Evolutionary conservation across 2,797 vertebrate species (phyloP), one percentile per base, ranked within the genome.

Genomic region (Linurgus olivaceus): DNA sequence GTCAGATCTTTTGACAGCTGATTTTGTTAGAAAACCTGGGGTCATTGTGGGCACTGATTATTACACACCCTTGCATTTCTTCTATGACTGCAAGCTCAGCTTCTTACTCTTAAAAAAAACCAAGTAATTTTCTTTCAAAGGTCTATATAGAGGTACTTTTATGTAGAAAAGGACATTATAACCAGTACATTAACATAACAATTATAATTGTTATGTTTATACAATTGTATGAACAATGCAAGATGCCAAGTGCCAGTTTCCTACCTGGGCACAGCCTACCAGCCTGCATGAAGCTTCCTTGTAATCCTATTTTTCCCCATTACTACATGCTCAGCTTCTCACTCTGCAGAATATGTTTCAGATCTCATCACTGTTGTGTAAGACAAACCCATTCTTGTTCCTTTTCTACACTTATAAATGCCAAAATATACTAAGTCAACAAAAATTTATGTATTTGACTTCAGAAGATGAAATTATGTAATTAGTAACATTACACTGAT

Each of bases 401-500:
- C 59, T 76, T 47, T 90, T 76, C 70, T 71, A 25, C 33, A n/a
- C 59, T 83, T 94, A 61, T 4, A 91, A 97, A 96, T 84, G 72
- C 85, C 72, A 94, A 95, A 94, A 88, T 47, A 57, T 40, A 91
- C 54, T 45, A 95, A 95, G 82, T 78, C 92, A 93, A 88, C 79
- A 83, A 71, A 93, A 92, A 94, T 25, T 54, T 80, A 91, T 65
- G 83, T 92, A 94, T 95, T 93, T 86, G 86, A 96, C 94, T 95
- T 94, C 51, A 92, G 55, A 95, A 97, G 84, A 90, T 70, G 44
- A 95, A 88, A 94, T 58, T 23, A 93, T 91, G 61, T 19, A 90
- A 96, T 97, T 96, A 95, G 78, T 90, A 72, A 65, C 37, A 93
- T 96, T 93, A 93, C 76, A 89, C 48, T 97, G 95, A 93, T 90